phyloP scores from a whole-genome alignment of 2,113 vertebrate genomes.

The Arenaria interpres region DNA sequence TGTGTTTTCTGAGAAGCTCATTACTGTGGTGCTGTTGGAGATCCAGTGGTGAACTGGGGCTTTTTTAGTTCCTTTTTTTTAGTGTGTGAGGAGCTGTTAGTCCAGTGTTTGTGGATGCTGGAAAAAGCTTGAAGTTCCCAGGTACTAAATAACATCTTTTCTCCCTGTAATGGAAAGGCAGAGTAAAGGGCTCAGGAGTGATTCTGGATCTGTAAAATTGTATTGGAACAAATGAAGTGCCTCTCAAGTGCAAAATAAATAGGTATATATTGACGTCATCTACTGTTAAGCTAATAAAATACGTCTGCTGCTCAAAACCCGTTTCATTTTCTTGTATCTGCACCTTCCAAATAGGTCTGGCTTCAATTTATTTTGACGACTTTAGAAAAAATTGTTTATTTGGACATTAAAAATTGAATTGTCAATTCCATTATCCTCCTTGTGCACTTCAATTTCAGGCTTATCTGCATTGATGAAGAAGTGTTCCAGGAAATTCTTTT shows the following conservation, averaged over 20 bases:
- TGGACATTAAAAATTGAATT: constrained; percentile 34
- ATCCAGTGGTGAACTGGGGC: not conserved
- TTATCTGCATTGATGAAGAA: not conserved
- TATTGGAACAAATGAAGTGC: not conserved
- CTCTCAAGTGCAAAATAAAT: constrained; percentile 2
- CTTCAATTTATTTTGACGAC: constrained; percentile 23
- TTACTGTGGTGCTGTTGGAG: not conserved
- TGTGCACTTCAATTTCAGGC: not conserved
- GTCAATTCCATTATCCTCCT: constrained; percentile 26
- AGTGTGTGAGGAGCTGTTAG: not conserved
- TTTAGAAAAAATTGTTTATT: not conserved
- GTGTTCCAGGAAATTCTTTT: not conserved
- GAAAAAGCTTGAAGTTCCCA: not conserved
- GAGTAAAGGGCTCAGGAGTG: not conserved
- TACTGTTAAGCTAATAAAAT: not conserved
- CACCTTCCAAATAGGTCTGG: not conserved
- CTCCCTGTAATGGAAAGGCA: not conserved
- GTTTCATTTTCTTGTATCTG: not conserved
- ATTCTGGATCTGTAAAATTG: not conserved
- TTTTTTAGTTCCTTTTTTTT: not conserved
- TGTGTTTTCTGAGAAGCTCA: not conserved
- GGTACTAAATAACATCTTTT: not conserved
- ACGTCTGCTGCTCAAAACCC: not conserved
- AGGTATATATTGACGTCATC: not conserved
- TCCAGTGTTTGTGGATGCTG: not conserved